Percentiles rank a stretch among this genome's conserved stretches.
These are phyloP conservation scores for Aproaerema taeniolella DNA, from an alignment of 2,888 invertebrate species.

Conservation along the genomic window DNA sequence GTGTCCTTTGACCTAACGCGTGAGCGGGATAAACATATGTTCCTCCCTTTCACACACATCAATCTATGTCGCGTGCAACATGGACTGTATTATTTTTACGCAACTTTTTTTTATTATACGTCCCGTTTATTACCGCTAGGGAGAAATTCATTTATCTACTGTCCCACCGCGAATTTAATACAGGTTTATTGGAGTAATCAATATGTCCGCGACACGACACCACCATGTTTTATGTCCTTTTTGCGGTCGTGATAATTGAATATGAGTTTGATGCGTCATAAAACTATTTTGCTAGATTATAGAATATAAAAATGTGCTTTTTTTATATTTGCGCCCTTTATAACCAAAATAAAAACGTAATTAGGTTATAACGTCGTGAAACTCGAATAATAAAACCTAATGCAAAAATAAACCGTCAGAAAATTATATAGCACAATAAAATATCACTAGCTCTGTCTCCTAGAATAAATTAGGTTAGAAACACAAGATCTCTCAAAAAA, in stretches of 20 bases:
- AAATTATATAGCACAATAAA: too few relatives aligned
- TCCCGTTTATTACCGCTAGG: conserved; percentile 30
- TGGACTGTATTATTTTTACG: conserved; percentile 34
- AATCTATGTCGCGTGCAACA: conserved; percentile 42
- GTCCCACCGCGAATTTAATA: conserved; percentile 28
- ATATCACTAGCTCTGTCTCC: too few relatives aligned
- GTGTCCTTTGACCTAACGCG: too few relatives aligned
- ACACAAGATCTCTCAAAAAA: too few relatives aligned
- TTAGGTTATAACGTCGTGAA: too few relatives aligned
- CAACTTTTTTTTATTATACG: conserved; percentile 27
- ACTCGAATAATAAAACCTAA: too few relatives aligned
- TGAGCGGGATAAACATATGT: neutral
- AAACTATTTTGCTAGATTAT: too few relatives aligned
- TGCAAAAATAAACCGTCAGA: too few relatives aligned
- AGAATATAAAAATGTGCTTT: too few relatives aligned
- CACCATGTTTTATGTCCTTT: neutral
- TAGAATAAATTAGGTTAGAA: too few relatives aligned
- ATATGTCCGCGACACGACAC: conserved; percentile 3
- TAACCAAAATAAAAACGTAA: too few relatives aligned
- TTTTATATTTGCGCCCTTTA: too few relatives aligned
- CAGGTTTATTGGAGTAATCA: conserved; percentile 23
- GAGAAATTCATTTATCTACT: conserved; percentile 30
- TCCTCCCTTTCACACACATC: conserved; percentile 30
- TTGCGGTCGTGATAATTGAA: neutral
- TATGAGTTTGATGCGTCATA: neutral